A percentile compares a stretch with the other conserved stretches of the same genome.
These are phyloP conservation scores for Potamilus streckersoni DNA, from an alignment of 1,140 invertebrate species.

Conservation along the genomic window DNA sequence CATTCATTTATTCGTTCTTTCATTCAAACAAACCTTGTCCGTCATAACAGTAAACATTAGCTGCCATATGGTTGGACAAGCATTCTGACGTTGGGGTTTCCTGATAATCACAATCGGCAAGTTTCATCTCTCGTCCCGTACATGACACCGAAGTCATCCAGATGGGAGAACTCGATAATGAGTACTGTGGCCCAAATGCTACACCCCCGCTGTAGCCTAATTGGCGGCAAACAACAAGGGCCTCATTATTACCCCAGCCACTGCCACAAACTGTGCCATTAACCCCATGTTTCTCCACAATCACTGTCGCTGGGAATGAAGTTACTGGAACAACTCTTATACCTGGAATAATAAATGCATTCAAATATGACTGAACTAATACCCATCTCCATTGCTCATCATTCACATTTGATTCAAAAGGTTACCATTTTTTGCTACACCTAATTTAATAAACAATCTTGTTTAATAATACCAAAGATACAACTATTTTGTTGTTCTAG, in stretches of 20 bases:
- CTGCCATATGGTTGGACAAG: constrained; percentile 34
- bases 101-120: constrained; percentile 35
- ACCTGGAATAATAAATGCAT: constrained; percentile 28
- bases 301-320: constrained; percentile 64
- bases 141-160: constrained; percentile 41
- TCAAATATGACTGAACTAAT: neutral
- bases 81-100: constrained; percentile 29
- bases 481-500: neutral
- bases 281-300: constrained; percentile 77
- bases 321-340: constrained; percentile 31
- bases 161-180: constrained; percentile 28
- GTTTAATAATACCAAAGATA: neutral
- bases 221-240: constrained; percentile 79
- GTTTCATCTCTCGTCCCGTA: constrained; percentile 25
- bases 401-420: neutral
- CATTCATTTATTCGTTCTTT: too few species aligned
- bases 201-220: constrained; percentile 69
- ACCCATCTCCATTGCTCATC: neutral
- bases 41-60: constrained; percentile 53
- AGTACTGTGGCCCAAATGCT: constrained; percentile 31
- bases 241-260: constrained; percentile 78
- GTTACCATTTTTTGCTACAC: neutral
- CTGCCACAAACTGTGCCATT: constrained; percentile 84
- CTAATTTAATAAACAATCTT: neutral
- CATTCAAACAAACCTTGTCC: constrained; percentile 23